Base-by-base conservation (phyloP, 53 echinoderm and acorn worm species). In the Holothuria leucospilota region DNA sequence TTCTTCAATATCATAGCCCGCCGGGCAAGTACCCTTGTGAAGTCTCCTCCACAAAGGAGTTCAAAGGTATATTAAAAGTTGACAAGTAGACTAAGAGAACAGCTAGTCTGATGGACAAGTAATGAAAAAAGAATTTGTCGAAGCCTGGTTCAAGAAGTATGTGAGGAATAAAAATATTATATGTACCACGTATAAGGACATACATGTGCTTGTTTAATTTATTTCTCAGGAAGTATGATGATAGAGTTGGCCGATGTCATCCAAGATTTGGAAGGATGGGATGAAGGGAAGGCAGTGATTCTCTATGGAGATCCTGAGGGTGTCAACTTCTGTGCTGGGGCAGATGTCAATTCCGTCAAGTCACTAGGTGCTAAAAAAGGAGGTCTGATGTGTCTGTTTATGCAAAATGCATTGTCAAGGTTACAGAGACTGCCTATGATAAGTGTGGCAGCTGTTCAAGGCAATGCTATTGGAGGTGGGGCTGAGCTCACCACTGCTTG, bases 371-470 rank as follows among this genome's bases (percentile, higher is more conserved):
- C 65, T n/a, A 83, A 66, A 16, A 69, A 71, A 7, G 93, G 94
- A 2, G 91, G 80, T 18, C 89, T 90, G 90, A 96, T 96, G 97
- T 94, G 94, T 63, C 86, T 96, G 23, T 96, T 86, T 81, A 96
- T 96, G 97, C 97, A 96, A 84, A 96, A 91, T 82, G 82, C 89
- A 23, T 82, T 96, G 58, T 73, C 86, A 0, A 68, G 97, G 62
- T 81, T 96, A 15, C 93, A 87, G 81, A 89, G 91, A 8, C 84
- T 96, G 2, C 94, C 93, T 0, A 30, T 96, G 30, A 82, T 96
- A 62, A 96, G 93, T 58, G 95, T 91, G 24, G 97, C 97, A 0
- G 91, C 90, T 6, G 74, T 95, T 41, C 62, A 30, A 20, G 97
- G 97, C 52, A 89, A 86, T 5, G 97, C 94, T 6, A 67, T 93